Base-by-base conservation (phyloP, 1,140 invertebrate genomes). In the Drosophila tristis region DNA sequence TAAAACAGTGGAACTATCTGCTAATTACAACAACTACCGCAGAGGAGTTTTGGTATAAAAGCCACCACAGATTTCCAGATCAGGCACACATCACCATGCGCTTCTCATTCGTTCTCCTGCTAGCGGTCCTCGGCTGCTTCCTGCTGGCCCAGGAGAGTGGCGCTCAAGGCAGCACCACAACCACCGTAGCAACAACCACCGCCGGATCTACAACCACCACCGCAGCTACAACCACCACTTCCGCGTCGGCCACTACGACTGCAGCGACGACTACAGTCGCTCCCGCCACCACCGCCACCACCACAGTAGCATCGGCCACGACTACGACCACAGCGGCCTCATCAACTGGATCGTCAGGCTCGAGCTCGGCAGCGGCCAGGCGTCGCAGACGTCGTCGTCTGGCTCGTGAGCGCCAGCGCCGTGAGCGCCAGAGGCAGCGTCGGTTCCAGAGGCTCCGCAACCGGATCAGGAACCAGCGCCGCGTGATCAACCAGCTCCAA, bases 321-420 rank as follows among this genome's bases (percentile, higher is more conserved):
- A 45, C 66, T 50, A 6, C 66, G 70, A 11, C 68, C 15, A 48
- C 56, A 5, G 5, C 48, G 4, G 11, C 70, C 0, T 29, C 70
- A 2, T 59, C 68, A 11, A 9, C 65, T 0, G 16, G 66, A 1
- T 55, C 66, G 53, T 16, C 16, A 16, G 16, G 64, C 7, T 35
- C 54, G 1, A 53, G 35, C 1, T 49, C 56, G 23, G 35, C 70
- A 20, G 72, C 29, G 8, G 70, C 72, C 29, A 74, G 13, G 16
- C 42, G 70, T 9, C 68, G 71, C 35, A 55, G 51, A n/a, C 44
- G 50, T 16, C 66, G 70, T 39, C 56, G 55, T n/a, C 31, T 74
- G 47, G 71, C 66, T 9, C 26, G 67, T 15, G 11, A 72, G 45
- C 62, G 67, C 16, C 61, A 57, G 20, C 49, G 49, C 23, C 11